phyloP scores from a whole-genome alignment of 2,113 vertebrate species.

The Esox niger region DNA sequence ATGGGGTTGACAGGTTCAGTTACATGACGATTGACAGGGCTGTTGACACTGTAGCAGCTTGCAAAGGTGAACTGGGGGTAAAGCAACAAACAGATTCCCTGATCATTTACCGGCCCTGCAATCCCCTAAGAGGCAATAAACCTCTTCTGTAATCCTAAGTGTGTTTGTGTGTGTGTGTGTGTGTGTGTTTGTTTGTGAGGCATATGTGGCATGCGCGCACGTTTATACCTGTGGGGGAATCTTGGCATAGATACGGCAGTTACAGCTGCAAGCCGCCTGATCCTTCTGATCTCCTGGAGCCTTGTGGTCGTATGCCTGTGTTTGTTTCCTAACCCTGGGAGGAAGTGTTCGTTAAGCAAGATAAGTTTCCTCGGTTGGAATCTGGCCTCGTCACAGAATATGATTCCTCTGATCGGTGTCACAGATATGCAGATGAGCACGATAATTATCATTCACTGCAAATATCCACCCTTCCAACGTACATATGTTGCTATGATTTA shows the following conservation, averaged over 20 bases:
- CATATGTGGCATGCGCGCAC: not conserved
- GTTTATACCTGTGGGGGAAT: not conserved
- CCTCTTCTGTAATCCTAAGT: conserved; percentile 27
- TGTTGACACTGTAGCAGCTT: not conserved
- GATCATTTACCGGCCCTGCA: conserved; percentile 23
- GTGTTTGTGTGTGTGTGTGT: conserved; percentile 7
- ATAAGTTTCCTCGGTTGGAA: too few species aligned
- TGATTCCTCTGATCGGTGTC: not conserved
- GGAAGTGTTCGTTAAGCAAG: too few species aligned
- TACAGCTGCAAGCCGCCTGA: not conserved
- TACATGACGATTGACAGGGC: not conserved
- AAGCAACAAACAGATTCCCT: not conserved
- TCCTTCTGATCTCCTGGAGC: not conserved
- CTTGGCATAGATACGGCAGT: not conserved
- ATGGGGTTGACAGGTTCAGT: not conserved
- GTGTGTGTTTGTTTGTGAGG: not conserved
- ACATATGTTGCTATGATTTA: too few species aligned
- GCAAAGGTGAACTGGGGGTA: not conserved
- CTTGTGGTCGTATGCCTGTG: not conserved
- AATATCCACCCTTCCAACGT: too few species aligned
- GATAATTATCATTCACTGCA: too few species aligned
- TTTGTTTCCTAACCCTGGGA: not conserved
- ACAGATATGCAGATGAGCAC: not conserved
- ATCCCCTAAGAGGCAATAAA: conserved; percentile 29
- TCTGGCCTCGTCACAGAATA: too few species aligned